These are phyloP conservation scores for Ophonus ardosiacus DNA, from an alignment of 2,888 invertebrate species.

Conservation along the genomic window DNA sequence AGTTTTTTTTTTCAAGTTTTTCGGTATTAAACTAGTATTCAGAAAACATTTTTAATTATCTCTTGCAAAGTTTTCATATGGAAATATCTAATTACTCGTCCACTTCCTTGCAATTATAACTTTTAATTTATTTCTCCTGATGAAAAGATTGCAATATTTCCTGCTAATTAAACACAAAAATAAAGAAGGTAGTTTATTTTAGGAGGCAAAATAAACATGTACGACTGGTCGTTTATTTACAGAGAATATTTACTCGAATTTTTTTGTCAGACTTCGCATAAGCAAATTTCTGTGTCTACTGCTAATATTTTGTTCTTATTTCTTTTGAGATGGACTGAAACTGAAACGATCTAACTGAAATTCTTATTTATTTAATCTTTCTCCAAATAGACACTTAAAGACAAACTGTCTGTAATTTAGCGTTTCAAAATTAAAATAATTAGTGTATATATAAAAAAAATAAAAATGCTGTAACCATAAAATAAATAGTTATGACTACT, in stretches of 20 bases:
- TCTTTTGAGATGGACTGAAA: not conserved
- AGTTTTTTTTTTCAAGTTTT: not conserved
- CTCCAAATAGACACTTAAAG: too few species aligned
- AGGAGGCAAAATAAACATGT: not conserved
- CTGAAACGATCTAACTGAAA: too few species aligned
- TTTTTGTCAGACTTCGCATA: not conserved
- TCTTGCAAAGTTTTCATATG: too few species aligned
- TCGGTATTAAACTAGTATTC: not conserved
- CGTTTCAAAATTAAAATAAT: too few species aligned
- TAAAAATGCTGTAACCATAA: too few species aligned
- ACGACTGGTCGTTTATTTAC: not conserved
- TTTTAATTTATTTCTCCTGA: not conserved
- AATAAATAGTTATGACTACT: too few species aligned
- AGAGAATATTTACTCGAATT: not conserved
- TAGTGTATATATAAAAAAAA: too few species aligned
- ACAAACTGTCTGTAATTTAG: too few species aligned
- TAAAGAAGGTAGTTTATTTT: not conserved
- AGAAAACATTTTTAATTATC: not conserved
- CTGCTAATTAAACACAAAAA: not conserved
- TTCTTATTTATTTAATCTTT: too few species aligned
- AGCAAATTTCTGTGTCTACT: not conserved
- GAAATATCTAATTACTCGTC: not conserved
- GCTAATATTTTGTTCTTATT: not conserved
- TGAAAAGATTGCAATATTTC: not conserved
- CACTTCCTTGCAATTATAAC: not conserved